Evolutionary conservation across 2,888 invertebrate genomes (phyloP).

Genomic region (Exocentrus adspersus): DNA sequence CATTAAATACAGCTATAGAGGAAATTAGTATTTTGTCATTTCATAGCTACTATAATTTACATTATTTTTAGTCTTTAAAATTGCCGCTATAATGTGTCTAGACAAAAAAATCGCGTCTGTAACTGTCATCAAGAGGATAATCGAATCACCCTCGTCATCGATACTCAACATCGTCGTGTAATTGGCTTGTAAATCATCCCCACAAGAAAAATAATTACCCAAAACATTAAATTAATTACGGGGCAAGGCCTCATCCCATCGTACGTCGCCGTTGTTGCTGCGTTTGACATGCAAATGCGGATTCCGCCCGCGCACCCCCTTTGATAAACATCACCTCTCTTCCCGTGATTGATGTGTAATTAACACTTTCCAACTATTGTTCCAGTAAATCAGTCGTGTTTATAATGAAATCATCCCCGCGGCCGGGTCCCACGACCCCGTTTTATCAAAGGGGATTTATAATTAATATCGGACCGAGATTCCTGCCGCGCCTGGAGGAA

Average conservation of each 20-base stretch:
- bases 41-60: too few species aligned
- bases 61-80: too few species aligned
- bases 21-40: too few species aligned
- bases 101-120: too few species aligned
- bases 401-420: background rate
- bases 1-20: too few species aligned
- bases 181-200: background rate
- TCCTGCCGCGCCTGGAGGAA: too few species aligned
- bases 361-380: slow-evolving; percentile 24
- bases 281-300: slow-evolving; percentile 22
- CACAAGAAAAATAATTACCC: background rate
- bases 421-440: background rate
- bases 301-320: slow-evolving; percentile 13
- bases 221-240: background rate
- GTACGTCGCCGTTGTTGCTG: too few species aligned
- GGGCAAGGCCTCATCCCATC: background rate
- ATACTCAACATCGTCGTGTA: too few species aligned
- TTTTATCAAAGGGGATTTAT: background rate
- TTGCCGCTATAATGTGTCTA: too few species aligned
- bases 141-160: too few species aligned
- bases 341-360: slow-evolving; percentile 22
- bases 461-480: background rate
- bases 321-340: slow-evolving; percentile 16
- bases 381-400: slow-evolving; percentile 13
- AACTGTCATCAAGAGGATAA: too few species aligned